Percentiles rank a stretch among this genome's conserved stretches.
Conservation (phyloP, 1,140 invertebrate species). For the Drosophila busckii region DNA sequence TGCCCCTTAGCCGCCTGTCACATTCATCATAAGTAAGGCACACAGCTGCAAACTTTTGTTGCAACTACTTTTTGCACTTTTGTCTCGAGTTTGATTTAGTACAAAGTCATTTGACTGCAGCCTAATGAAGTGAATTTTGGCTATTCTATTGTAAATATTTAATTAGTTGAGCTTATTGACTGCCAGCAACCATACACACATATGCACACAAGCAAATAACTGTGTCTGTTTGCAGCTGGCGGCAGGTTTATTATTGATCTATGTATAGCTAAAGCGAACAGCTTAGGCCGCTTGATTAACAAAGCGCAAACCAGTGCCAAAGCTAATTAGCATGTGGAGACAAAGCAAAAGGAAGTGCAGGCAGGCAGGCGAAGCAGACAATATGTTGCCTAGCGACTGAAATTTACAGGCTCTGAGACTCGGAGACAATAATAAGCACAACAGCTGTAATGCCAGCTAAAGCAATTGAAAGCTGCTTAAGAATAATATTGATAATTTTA, state of each 20-base stretch:
- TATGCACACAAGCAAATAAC: neutral
- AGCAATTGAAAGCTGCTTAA: no score
- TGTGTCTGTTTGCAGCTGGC: neutral
- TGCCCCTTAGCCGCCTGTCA: conserved; percentile 8
- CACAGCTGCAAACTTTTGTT: conserved; percentile 13
- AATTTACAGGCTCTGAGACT: no score
- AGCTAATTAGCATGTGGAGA: conserved; percentile 29
- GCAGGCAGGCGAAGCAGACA: no score
- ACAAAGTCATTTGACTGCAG: conserved; percentile 4
- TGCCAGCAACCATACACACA: conserved; percentile 13
- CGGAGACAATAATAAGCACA: no score
- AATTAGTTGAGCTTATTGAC: conserved; percentile 64
- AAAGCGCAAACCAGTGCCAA: conserved; percentile 8
- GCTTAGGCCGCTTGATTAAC: conserved; percentile 17
- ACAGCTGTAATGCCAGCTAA: no score
- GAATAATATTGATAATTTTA: no score
- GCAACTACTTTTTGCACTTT: conserved; percentile 18
- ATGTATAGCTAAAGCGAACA: no score
- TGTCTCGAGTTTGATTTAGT: neutral
- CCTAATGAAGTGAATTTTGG: conserved; percentile 49
- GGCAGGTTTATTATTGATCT: neutral
- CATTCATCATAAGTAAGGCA: conserved; percentile 59
- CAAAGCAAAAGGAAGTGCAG: no score
- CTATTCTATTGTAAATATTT: conserved; percentile 60
- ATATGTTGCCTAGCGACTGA: no score